Evolutionary conservation across 2,113 vertebrate genomes (phyloP), one percentile per base, ranked within the genome.

Genomic region (Murina feae): DNA sequence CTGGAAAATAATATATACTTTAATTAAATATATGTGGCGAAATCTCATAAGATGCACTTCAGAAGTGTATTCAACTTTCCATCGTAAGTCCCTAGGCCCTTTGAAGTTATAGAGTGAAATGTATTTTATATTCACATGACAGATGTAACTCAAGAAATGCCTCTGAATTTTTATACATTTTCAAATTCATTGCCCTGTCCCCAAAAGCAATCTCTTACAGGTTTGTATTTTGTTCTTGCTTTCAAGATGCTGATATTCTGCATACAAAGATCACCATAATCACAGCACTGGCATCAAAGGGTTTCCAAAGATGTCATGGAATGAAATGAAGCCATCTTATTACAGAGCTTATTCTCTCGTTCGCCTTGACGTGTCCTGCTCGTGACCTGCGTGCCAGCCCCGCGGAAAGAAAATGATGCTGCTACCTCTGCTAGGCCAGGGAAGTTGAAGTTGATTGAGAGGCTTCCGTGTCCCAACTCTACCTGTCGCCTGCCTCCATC

Each of bases 101-200:
- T 97, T 95, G 81, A 95, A 90, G 71, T 69, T 93, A 91, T 20
- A 89, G 65, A 91, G 9, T 80, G 39, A 80, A 85, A 76, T 87
- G 35, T 42, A 81, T 91, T 91, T 96, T 96, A 78, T 93, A 86
- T 80, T 78, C 75, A 94, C 80, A 63, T 94, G 95, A 93, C 87
- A 93, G 71, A 86, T 91, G 66, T 72, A 71, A 95, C 71, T 30
- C 14, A 89, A 53, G 75, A 92, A 82, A 35, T 39, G 28, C 58
- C 44, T 86, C 11, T 72, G 55, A n/a, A 49, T 85, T 80, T 94
- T 47, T 86, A 82, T 91, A 60, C 49, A 94, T 87, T 94, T 96
- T 58, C 21, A 2, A 81, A 74, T 86, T 76, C 18, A 49, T 85
- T 74, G 18, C 76, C 55, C 21, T 86, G 4, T 60, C 65, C 51